Base-by-base conservation (phyloP, 1,140 invertebrate species). In the Drosophila arizonae region DNA sequence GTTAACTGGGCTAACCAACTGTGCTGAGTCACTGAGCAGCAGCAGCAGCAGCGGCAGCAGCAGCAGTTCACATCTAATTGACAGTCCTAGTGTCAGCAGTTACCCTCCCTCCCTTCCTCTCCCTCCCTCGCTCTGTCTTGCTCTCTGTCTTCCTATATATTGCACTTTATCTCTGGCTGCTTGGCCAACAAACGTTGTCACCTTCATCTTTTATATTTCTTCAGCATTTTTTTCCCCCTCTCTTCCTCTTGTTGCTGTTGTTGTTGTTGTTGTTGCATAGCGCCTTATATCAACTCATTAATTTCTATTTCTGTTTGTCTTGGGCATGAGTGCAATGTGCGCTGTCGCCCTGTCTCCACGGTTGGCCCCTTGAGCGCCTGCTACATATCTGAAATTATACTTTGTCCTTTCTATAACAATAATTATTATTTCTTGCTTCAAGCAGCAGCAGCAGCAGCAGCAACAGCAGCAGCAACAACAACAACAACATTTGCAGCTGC, bases 331-430 rank as follows among this genome's bases (percentile, higher is more conserved):
- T 77, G 82, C 82, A 86, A 82, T 72, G 72, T 64, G 81, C 77
- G 81, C 77, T 56, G 41, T 61, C 45, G 48, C 39, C 43, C 76
- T 60, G 28, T 54, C 41, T 45, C 36, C 52, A 26, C 6, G 30
- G 36, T 55, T 50, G 46, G 43, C 64, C 81, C 51, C 61, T 55
- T 78, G 63, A 73, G 74, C 75, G 68, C 21, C 76, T 73, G 71
- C 73, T 86, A 81, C 81, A 86, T 85, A 87, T 87, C 82, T 87
- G 82, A 87, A 87, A 87, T 87, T 88, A 88, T 87, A 87, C 82
- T 87, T 87, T 87, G 84, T 87, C 79, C 84, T 88, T 87, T 87
- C 84, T 87, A 87, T 88, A 87, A 87, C 84, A 87, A 87, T 87
- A 87, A 87, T 87, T 87, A 87, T 87, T 87, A 87, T 87, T 87